A percentile compares a stretch with the other conserved stretches of the same genome.
Evolutionary conservation across 2,888 invertebrate species (phyloP).

Genomic region (Teleiodes luculella): DNA sequence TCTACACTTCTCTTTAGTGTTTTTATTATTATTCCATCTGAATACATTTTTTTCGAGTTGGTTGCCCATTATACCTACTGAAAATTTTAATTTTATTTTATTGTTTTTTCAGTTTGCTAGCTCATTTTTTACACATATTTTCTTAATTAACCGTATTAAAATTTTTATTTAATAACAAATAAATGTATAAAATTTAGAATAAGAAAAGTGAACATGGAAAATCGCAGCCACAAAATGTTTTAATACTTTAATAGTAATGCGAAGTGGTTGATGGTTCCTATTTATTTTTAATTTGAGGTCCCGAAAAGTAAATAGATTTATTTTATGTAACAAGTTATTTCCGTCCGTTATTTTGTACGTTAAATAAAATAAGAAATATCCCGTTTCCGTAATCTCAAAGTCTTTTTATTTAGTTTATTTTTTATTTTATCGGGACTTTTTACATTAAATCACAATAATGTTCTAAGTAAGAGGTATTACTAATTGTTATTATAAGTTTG

Average conservation of each 20-base stretch:
- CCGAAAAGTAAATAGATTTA: constrained; percentile 20
- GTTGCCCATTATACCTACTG: too few relatives aligned
- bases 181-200: constrained; percentile 19
- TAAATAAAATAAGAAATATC: constrained; percentile 14
- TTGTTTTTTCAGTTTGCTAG: too few relatives aligned
- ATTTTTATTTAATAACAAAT: background rate
- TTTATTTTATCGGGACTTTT: constrained; percentile 10
- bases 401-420: background rate
- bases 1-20: too few relatives aligned
- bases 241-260: constrained; percentile 37
- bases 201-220: constrained; percentile 31
- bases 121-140: too few relatives aligned
- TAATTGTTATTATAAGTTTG: constrained; percentile 10
- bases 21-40: too few relatives aligned
- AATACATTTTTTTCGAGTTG: too few relatives aligned
- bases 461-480: constrained; percentile 13
- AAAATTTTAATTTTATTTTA: too few relatives aligned
- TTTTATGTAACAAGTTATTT: constrained; percentile 24
- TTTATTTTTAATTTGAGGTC: constrained; percentile 40
- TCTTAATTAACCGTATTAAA: too few relatives aligned
- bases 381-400: constrained; percentile 7
- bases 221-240: constrained; percentile 49
- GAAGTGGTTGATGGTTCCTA: constrained; percentile 72
- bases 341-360: constrained; percentile 41
- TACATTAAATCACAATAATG: background rate